Percentiles rank a stretch among this genome's conserved stretches.
phyloP scores from a whole-genome alignment of 2,797 vertebrate genomes.

The Coccyzus lansbergi region DNA sequence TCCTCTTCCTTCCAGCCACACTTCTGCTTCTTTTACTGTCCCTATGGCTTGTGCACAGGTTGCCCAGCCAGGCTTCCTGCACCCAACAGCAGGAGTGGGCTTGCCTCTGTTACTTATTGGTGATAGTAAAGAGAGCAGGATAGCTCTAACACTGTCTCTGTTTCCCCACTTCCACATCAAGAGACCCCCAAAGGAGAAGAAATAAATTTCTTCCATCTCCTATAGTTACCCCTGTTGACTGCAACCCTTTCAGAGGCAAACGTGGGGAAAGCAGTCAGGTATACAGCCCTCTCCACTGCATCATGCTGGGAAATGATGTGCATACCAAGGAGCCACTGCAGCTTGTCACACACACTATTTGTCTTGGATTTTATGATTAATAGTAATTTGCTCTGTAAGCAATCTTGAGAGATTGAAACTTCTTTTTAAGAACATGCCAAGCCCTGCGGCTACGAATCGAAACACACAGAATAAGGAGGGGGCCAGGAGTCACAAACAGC shows the following conservation, averaged over 20 bases:
- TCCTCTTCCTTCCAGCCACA: background rate
- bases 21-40: background rate
- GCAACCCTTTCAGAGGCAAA: background rate
- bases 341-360: background rate
- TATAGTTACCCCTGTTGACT: fast-evolving
- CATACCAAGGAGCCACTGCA: background rate
- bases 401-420: background rate
- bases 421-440: background rate
- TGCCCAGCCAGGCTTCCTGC: background rate
- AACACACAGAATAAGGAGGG: background rate
- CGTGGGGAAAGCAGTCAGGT: background rate
- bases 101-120: background rate
- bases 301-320: background rate
- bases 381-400: background rate
- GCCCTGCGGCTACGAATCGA: background rate
- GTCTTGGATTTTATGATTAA: background rate
- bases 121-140: background rate
- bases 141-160: fast-evolving
- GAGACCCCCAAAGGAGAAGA: background rate
- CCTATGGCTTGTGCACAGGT: background rate
- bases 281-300: background rate
- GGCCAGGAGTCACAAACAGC: background rate
- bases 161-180: fast-evolving
- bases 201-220: background rate
- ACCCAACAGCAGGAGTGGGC: fast-evolving